Conservation (phyloP, 2,113 vertebrate species). For the Mormyrus iriodes region DNA sequence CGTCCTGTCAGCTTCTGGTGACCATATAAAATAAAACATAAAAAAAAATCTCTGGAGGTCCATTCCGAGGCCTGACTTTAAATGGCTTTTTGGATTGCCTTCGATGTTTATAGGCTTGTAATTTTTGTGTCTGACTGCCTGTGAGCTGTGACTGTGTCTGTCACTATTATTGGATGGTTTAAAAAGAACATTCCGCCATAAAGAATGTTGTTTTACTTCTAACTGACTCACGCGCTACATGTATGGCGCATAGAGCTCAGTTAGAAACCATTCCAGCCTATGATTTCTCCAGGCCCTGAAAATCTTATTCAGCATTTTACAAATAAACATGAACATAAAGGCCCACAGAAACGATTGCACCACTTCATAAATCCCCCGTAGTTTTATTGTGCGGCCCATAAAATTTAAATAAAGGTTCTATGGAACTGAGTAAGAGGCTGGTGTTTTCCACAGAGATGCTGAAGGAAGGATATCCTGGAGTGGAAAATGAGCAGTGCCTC, state of each 20-base stretch:
- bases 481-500: neutral
- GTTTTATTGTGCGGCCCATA: neutral
- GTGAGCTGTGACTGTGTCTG: neutral
- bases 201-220: neutral
- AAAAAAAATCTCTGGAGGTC: neutral
- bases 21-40: neutral
- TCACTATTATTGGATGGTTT: neutral
- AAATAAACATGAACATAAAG: neutral
- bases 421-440: neutral
- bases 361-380: neutral
- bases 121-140: neutral
- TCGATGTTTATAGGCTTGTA: neutral
- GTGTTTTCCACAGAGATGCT: neutral
- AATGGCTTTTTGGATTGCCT: neutral
- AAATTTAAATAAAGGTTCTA: neutral
- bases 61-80: neutral
- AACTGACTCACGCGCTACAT: neutral
- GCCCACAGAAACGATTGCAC: neutral
- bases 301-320: neutral
- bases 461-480: neutral
- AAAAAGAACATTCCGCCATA: neutral
- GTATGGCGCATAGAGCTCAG: neutral
- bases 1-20: conserved; percentile 14
- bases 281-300: neutral
- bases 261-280: neutral